Evolutionary conservation across 2,113 vertebrate species (phyloP).

Genomic region (Lepus americanus): DNA sequence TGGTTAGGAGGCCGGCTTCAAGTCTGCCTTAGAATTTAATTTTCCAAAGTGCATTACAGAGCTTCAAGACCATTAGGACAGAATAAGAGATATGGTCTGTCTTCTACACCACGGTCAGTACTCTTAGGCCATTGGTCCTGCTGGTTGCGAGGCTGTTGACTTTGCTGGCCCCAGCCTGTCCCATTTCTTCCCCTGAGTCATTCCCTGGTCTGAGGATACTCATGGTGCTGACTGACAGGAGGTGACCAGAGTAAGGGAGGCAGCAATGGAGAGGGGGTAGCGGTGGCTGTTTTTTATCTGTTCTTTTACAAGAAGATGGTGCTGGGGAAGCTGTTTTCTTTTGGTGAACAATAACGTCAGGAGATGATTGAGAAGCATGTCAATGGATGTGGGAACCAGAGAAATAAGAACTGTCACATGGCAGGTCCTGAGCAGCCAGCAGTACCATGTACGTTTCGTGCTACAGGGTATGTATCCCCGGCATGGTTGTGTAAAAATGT

Average conservation of each 20-base stretch:
- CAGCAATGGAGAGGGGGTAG: too few species aligned
- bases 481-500: not conserved
- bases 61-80: constrained; percentile 5
- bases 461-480: not conserved
- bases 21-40: constrained; percentile 38
- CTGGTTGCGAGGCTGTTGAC: not conserved
- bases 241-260: not conserved
- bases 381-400: not conserved
- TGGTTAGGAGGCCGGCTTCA: not conserved
- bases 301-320: constrained; percentile 26
- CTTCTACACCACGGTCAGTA: not conserved
- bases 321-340: constrained; percentile 12
- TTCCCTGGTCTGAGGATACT: constrained; percentile 1
- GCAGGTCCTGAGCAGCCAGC: not conserved
- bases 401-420: fast-evolving
- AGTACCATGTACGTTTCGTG: not conserved
- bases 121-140: not conserved
- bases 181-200: not conserved
- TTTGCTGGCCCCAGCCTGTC: not conserved
- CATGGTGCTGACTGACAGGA: not conserved
- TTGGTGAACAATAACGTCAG: not conserved
- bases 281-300: not conserved
- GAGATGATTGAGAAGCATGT: constrained; percentile 7
- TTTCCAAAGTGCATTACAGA: constrained; percentile 43
- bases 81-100: not conserved